Percentiles rank a stretch among this genome's conserved stretches.
These are phyloP conservation scores for Todiramphus chloris DNA, from an alignment of 2,113 vertebrate species.

Conservation along the genomic window DNA sequence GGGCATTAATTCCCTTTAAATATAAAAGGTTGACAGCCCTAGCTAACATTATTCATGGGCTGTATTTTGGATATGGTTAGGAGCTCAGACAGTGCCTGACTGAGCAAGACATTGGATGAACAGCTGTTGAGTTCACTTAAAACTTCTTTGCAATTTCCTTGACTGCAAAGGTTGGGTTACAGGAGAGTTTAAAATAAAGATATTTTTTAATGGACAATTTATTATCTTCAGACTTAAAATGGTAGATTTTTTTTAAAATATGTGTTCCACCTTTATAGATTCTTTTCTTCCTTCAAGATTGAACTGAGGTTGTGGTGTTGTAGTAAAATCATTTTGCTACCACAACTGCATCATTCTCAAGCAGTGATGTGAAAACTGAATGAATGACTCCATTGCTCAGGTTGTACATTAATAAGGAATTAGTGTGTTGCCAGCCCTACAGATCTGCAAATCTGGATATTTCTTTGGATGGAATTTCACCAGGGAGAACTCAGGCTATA, in stretches of 20 bases:
- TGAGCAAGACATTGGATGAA: background rate
- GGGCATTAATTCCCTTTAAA: background rate
- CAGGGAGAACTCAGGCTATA: background rate
- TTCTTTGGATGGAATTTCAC: background rate
- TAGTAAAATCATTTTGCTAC: background rate
- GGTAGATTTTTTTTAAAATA: background rate
- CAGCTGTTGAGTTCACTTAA: background rate
- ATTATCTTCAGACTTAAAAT: background rate
- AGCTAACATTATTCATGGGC: background rate
- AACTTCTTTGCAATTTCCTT: background rate
- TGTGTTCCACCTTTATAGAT: background rate
- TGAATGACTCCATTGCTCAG: background rate
- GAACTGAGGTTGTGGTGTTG: background rate
- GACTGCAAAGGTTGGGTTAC: background rate
- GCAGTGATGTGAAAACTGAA: background rate
- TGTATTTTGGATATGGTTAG: background rate
- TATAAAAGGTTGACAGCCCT: background rate
- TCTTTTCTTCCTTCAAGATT: background rate
- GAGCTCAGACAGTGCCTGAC: background rate
- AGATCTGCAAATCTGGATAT: background rate
- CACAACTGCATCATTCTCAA: background rate
- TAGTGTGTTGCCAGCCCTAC: background rate
- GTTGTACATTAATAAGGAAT: background rate
- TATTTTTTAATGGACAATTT: background rate
- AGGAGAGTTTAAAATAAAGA: background rate